These are phyloP conservation scores for Phylloscopus whistleri DNA, from an alignment of 2,113 vertebrate genomes.

Conservation along the genomic window DNA sequence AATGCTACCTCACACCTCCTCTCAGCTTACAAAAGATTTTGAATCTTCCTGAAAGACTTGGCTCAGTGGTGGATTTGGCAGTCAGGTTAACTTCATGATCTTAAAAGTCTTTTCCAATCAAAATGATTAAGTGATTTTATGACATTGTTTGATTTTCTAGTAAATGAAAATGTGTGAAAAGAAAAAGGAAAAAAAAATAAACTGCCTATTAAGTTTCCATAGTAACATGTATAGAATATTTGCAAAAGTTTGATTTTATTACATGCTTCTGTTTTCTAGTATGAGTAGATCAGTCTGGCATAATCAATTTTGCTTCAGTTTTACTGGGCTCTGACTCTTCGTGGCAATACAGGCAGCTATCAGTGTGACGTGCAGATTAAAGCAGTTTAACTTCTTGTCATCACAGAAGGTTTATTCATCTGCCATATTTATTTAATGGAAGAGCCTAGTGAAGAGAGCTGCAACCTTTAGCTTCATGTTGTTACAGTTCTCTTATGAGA, in stretches of 20 bases:
- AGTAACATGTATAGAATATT: background rate
- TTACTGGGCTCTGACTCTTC: background rate
- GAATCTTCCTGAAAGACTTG: background rate
- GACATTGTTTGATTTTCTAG: background rate
- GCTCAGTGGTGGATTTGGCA: background rate
- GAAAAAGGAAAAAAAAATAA: background rate
- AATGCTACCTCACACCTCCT: background rate
- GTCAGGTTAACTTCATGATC: background rate
- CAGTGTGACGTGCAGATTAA: background rate
- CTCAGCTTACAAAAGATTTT: background rate
- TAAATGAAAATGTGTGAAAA: background rate
- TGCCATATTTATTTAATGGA: background rate
- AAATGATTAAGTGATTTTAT: background rate
- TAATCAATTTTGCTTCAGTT: background rate
- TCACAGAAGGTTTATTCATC: background rate
- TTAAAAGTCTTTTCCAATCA: background rate
- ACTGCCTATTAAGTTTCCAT: background rate
- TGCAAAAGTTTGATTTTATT: slow-evolving; percentile 20
- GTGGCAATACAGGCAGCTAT: background rate
- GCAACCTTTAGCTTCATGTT: background rate
- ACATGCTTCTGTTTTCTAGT: background rate
- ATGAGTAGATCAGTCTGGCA: background rate
- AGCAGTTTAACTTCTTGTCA: background rate
- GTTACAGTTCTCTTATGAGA: background rate
- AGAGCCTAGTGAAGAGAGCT: background rate